Conservation (phyloP, 2,797 vertebrate genomes). For the Scyliorhinus canicula region DNA sequence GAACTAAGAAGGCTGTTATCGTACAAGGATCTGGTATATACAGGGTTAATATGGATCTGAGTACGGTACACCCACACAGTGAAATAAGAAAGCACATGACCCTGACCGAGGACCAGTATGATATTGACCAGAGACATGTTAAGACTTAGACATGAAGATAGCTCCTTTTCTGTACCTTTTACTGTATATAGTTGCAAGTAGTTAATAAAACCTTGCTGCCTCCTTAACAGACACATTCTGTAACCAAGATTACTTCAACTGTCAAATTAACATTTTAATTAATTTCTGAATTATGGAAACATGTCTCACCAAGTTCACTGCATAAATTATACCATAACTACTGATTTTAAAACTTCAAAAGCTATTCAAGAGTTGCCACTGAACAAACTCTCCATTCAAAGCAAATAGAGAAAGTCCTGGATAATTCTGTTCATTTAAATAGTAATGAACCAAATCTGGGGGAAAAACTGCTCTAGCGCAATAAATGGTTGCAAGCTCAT, state of each 20-base stretch:
- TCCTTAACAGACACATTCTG: too few relatives aligned
- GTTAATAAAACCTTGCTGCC: too few relatives aligned
- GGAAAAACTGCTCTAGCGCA: rapidly evolving
- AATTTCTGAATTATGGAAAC: neutral
- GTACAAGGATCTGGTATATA: too few relatives aligned
- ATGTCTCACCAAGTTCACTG: neutral
- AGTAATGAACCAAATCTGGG: neutral
- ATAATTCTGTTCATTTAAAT: neutral
- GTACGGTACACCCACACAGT: too few relatives aligned
- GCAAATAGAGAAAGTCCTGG: neutral
- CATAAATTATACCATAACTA: neutral
- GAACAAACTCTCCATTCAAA: neutral
- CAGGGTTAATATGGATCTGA: too few relatives aligned
- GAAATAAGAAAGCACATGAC: too few relatives aligned
- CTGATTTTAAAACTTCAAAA: neutral
- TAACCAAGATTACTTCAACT: too few relatives aligned
- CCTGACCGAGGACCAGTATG: too few relatives aligned
- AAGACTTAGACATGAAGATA: too few relatives aligned
- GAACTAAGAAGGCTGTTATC: neutral
- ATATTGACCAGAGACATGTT: too few relatives aligned
- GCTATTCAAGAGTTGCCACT: neutral
- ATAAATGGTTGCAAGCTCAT: neutral
- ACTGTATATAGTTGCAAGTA: too few relatives aligned
- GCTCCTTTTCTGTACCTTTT: too few relatives aligned
- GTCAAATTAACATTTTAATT: neutral